Percentiles rank a stretch among this genome's conserved stretches.
These are phyloP conservation scores for Pimephales promelas DNA, from an alignment of 2,113 vertebrate species.

Conservation along the genomic window DNA sequence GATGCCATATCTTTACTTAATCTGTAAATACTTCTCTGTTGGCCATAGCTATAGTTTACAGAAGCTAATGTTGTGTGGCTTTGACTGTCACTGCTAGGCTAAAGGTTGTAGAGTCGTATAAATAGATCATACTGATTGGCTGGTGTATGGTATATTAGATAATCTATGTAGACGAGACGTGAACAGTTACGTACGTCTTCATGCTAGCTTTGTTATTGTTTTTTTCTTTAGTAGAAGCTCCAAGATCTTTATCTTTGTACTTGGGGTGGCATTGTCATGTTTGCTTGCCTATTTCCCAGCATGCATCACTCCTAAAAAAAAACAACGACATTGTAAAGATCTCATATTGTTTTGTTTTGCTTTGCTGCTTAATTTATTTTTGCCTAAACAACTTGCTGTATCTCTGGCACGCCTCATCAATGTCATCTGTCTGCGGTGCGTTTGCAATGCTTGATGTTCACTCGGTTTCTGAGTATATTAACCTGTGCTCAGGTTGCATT, in stretches of 20 bases:
- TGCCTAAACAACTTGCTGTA: conserved; percentile 59
- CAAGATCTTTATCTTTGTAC: not conserved
- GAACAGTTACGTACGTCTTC: not conserved
- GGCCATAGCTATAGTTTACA: not conserved
- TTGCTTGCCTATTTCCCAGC: conserved; percentile 16
- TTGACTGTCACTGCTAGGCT: not conserved
- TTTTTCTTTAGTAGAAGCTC: not conserved
- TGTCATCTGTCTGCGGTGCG: conserved; percentile 83
- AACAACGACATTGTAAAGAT: not conserved
- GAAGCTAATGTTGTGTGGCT: not conserved
- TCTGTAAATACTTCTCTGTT: not conserved
- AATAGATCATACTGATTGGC: not conserved
- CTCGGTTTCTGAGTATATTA: conserved; percentile 73
- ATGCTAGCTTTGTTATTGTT: not conserved
- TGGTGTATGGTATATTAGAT: not conserved
- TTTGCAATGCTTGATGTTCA: conserved; percentile 21
- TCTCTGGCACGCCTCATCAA: conserved; percentile 80
- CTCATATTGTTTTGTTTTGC: conserved; percentile 22
- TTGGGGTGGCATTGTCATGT: conserved; percentile 18
- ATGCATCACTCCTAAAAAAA: conserved; percentile 21
- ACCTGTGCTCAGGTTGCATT: conserved; percentile 54
- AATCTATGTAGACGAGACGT: not conserved
- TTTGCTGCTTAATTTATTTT: conserved; percentile 53
- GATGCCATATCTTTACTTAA: not conserved
- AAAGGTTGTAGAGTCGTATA: too few relatives aligned